Evolutionary conservation across 2,797 vertebrate species (phyloP), one percentile per base, ranked within the genome.

Genomic region (Cossypha dichroa): DNA sequence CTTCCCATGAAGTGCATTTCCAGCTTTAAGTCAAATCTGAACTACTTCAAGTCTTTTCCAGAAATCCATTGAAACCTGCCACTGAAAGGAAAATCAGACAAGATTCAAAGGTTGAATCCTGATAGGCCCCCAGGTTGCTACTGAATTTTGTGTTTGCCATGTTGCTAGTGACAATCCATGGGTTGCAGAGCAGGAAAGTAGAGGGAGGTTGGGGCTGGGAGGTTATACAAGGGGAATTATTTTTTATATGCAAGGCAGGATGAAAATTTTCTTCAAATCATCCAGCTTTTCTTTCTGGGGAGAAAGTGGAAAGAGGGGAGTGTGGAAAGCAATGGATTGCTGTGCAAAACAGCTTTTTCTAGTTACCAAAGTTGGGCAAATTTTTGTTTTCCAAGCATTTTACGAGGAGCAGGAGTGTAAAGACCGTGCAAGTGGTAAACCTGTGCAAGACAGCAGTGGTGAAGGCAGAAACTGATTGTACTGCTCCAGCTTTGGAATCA

Each of bases 191-290:
- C 17, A 40, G 9, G 18, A 66, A 86, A 84, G 8, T 9, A 60
- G 9, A 10, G 16, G 17, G 6, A 4, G 2, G 3, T 54, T 51
- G 19, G 26, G 12, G 9, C 1, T 36, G 33, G 7, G 26, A 25
- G 22, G 8, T 51, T 3, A 1, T 28, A 5, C 7, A 36, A 21
- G 2, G 4, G 11, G 2, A 55, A 63, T 19, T 0, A 13, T 36
- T 34, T 49, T 66, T 40, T 14, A 15, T 11, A 7, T 15, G 4
- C 11, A 74, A 34, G 58, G 46, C 29, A 77, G 11, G 14, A 63
- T 15, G 5, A 51, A 60, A 48, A 5, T 59, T 66, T 82, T 72
- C 28, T 6, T 85, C 6, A 48, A 29, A 80, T 68, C 60, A 56
- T 10, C 14, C 46, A n/a, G 8, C 23, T 93, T 85, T 81, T 49